Conservation (phyloP, 1,140 invertebrate species). For the Maniola jurtina region DNA sequence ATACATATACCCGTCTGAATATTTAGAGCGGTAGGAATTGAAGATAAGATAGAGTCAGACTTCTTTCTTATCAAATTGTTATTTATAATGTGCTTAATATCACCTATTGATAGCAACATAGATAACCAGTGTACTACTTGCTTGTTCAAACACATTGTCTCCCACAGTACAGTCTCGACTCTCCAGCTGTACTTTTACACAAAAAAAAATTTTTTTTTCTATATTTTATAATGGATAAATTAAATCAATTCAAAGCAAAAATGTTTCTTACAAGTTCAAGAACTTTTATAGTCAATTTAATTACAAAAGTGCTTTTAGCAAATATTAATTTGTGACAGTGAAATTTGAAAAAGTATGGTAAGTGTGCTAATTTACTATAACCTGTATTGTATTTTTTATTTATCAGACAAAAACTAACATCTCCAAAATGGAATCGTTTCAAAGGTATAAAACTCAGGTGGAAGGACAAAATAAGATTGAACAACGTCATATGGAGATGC, state of each 20-base stretch:
- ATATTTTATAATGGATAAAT: slow-evolving; percentile 43
- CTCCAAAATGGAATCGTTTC: slow-evolving; percentile 99
- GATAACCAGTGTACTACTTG: slow-evolving; percentile 59
- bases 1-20: slow-evolving; percentile 27
- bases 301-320: slow-evolving; percentile 47
- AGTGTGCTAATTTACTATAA: slow-evolving; percentile 37
- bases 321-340: slow-evolving; percentile 57
- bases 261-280: slow-evolving; percentile 54
- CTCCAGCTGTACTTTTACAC: slow-evolving; percentile 48
- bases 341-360: slow-evolving; percentile 54
- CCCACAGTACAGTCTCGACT: slow-evolving; percentile 51
- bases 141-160: slow-evolving; percentile 44
- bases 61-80: slow-evolving; percentile 69
- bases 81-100: slow-evolving; percentile 75
- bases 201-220: slow-evolving; percentile 10
- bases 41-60: slow-evolving; percentile 69
- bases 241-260: slow-evolving; percentile 51
- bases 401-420: slow-evolving; percentile 97
- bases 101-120: slow-evolving; percentile 65
- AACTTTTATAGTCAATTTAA: slow-evolving; percentile 57
- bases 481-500: slow-evolving; percentile 99
- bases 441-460: slow-evolving; percentile 97
- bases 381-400: slow-evolving; percentile 56
- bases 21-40: slow-evolving; percentile 49
- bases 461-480: slow-evolving; percentile 99